Percentiles rank a stretch among this genome's conserved stretches.
Conservation (phyloP, 2,797 vertebrate genomes). For the Setipinna tenuifilis region DNA sequence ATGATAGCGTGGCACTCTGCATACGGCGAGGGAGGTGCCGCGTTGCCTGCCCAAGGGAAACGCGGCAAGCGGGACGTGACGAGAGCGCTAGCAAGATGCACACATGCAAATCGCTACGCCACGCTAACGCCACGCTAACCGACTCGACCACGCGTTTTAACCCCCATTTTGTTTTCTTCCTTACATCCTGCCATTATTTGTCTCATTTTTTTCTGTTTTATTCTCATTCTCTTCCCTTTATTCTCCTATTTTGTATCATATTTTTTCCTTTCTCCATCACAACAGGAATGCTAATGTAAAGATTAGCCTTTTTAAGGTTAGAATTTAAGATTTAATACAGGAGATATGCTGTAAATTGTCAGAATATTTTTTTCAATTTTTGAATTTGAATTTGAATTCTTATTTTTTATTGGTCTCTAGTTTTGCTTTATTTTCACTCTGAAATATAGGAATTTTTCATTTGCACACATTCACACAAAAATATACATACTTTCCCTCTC, state of each 20-base stretch:
- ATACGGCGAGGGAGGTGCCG: conserved; percentile 63
- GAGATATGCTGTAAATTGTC: background rate
- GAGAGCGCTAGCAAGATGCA: conserved; percentile 65
- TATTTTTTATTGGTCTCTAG: conserved; percentile 40
- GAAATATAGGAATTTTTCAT: background rate
- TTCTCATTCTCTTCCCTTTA: conserved; percentile 66
- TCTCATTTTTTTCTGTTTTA: conserved; percentile 63
- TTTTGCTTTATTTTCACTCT: conserved; percentile 35
- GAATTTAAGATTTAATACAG: background rate
- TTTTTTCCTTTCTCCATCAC: conserved; percentile 46
- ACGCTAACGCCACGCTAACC: conserved; percentile 39
- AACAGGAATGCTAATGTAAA: background rate
- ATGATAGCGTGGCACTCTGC: conserved; percentile 84
- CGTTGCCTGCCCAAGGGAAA: conserved; percentile 37
- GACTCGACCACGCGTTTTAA: conserved; percentile 54
- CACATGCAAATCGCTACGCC: conserved; percentile 64
- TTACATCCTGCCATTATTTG: conserved; percentile 42
- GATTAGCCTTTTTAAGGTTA: background rate
- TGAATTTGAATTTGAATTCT: background rate
- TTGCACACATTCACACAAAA: background rate
- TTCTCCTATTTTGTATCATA: conserved; percentile 61
- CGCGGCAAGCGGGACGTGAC: conserved; percentile 62
- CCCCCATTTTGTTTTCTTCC: background rate
- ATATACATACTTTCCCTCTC: too few species aligned
- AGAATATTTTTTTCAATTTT: background rate